Conservation (phyloP, 2,797 vertebrate genomes). For the Chiloscyllium punctatum region DNA sequence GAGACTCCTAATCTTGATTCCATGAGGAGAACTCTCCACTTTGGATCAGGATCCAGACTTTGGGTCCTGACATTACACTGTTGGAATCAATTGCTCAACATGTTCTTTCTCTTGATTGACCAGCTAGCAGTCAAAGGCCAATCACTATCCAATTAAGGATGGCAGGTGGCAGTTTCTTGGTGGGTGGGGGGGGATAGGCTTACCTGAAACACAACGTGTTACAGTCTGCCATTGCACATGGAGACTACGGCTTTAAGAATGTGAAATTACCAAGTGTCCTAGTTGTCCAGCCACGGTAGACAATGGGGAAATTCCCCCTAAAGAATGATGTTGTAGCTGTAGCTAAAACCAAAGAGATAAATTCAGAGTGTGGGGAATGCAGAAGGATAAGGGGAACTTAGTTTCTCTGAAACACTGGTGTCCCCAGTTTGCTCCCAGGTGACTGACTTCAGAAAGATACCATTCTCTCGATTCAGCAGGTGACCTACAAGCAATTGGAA, state of each 20-base stretch:
- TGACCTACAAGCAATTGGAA: no score
- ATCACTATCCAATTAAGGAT: background rate
- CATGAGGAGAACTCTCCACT: background rate
- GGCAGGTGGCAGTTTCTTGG: background rate
- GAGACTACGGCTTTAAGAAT: background rate
- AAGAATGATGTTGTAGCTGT: background rate
- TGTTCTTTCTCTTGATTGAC: background rate
- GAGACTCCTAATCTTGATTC: background rate
- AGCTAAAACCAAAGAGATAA: no score
- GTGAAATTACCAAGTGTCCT: background rate
- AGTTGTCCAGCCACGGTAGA: background rate
- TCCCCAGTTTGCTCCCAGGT: background rate
- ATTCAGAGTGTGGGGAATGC: background rate
- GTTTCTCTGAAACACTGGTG: background rate
- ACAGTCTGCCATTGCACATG: background rate
- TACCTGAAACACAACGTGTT: background rate
- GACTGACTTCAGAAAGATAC: background rate
- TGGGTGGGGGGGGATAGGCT: background rate
- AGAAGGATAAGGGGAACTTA: background rate
- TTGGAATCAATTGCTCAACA: background rate
- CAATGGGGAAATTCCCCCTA: background rate
- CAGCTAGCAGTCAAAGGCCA: background rate
- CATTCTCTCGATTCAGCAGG: background rate
- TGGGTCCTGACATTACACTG: background rate
- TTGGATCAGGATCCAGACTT: background rate